These are phyloP conservation scores for Eupleurogrammus muticus DNA, from an alignment of 2,797 vertebrate species.

Conservation along the genomic window DNA sequence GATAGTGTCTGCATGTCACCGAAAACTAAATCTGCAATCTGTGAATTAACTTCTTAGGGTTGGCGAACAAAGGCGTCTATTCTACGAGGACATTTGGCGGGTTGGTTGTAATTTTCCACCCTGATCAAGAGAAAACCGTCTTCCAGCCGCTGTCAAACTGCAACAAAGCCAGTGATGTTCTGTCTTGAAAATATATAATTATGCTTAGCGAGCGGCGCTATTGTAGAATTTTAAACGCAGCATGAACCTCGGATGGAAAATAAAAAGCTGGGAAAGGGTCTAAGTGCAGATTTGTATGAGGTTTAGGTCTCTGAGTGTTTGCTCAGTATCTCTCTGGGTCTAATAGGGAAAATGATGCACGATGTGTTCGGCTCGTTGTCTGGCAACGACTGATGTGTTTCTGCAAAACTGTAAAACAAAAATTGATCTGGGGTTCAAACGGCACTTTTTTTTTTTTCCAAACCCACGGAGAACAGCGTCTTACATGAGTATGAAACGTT, in stretches of 20 bases:
- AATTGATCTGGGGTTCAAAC: neutral
- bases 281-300: neutral
- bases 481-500: neutral
- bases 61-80: neutral
- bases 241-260: slow-evolving; percentile 21
- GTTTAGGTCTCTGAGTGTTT: neutral
- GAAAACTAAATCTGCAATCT: neutral
- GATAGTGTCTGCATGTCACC: too few species aligned
- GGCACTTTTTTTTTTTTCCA: neutral
- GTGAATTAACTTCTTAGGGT: neutral
- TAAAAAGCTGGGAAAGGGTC: neutral
- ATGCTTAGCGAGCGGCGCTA: neutral
- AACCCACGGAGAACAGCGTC: neutral
- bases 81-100: too few species aligned
- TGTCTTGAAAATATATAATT: slow-evolving; percentile 22
- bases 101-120: neutral
- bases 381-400: neutral
- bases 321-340: slow-evolving; percentile 3
- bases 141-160: slow-evolving; percentile 17
- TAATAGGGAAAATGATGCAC: slow-evolving; percentile 19
- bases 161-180: slow-evolving; percentile 6
- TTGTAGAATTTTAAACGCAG: slow-evolving; percentile 30
- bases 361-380: neutral
- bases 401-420: neutral
- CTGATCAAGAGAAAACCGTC: neutral